Conservation (phyloP, 2,113 vertebrate species). For the Oryzias woworae region DNA sequence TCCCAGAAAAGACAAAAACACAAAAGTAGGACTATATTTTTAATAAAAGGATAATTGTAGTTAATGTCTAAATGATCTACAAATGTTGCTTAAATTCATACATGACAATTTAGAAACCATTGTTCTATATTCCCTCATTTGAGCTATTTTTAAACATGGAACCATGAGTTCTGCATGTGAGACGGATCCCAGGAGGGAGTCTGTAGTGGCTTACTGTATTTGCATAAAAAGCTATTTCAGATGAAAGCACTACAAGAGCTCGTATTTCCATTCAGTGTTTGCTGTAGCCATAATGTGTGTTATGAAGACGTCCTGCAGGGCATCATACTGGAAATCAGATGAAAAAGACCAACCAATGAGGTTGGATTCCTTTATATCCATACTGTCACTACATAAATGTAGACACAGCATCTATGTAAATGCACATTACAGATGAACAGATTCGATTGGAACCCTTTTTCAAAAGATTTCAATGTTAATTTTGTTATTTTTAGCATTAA, state of each 20-base stretch:
- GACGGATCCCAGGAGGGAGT: constrained; percentile 66
- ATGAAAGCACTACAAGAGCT: constrained; percentile 53
- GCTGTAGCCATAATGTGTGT: constrained; percentile 37
- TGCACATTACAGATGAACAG: too few relatives aligned
- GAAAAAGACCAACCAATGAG: constrained; percentile 26
- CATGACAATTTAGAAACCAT: constrained; percentile 44
- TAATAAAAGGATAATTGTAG: too few relatives aligned
- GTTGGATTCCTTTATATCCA: constrained; percentile 15
- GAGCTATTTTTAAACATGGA: constrained; percentile 78
- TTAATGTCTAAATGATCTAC: too few relatives aligned
- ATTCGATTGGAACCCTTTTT: too few relatives aligned
- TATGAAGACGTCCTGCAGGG: constrained; percentile 25
- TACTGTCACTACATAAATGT: too few relatives aligned
- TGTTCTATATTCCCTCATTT: constrained; percentile 63
- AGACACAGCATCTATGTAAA: too few relatives aligned
- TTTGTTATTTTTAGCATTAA: too few relatives aligned
- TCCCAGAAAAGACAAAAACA: neutral
- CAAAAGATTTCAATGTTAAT: too few relatives aligned
- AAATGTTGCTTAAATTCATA: too few relatives aligned
- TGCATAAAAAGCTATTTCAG: constrained; percentile 67
- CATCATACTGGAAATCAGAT: constrained; percentile 23
- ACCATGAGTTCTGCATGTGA: constrained; percentile 70
- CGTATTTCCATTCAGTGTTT: constrained; percentile 54
- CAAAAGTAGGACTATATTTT: neutral
- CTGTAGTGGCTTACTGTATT: constrained; percentile 67